A percentile compares a stretch with the other conserved stretches of the same genome.
Evolutionary conservation across 1,140 invertebrate species (phyloP).

Genomic region (Drosophila rufa): DNA sequence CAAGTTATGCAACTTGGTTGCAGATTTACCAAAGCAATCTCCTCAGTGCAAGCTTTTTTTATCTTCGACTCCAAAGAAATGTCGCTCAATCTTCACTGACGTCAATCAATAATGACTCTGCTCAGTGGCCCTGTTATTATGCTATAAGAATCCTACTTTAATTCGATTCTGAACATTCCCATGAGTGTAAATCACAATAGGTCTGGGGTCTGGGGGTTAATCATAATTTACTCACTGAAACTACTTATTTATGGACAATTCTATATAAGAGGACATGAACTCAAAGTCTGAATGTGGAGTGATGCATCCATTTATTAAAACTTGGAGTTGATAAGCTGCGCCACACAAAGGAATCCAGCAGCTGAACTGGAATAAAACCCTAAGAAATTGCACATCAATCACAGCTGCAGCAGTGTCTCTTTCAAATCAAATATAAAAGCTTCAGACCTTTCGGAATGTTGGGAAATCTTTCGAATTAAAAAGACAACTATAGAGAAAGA

Average conservation of each 20-base stretch:
- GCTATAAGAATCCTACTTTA: slow-evolving; percentile 1
- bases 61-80: slow-evolving; percentile 5
- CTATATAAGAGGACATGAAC: background rate
- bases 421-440: slow-evolving; percentile 46
- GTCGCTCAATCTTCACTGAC: slow-evolving; percentile 3
- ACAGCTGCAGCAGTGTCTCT: slow-evolving; percentile 30
- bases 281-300: background rate
- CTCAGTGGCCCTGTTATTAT: background rate
- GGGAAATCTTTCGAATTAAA: slow-evolving; percentile 50
- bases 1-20: background rate
- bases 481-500: background rate
- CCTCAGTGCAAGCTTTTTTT: background rate
- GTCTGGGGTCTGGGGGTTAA: background rate
- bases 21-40: slow-evolving; percentile 5
- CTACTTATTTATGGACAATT: slow-evolving; percentile 24
- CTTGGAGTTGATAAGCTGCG: slow-evolving; percentile 21
- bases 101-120: slow-evolving; percentile 10
- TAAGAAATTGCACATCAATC: slow-evolving; percentile 42
- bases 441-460: slow-evolving; percentile 50
- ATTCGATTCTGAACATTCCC: slow-evolving; percentile 1
- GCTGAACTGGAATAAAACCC: slow-evolving; percentile 37
- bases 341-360: slow-evolving; percentile 8
- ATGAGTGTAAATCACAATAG: slow-evolving; percentile 12
- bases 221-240: slow-evolving; percentile 28
- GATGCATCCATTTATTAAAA: slow-evolving; percentile 16